These are phyloP conservation scores for Mesocricetus auratus DNA, from an alignment of 2,113 vertebrate species.

Conservation along the genomic window DNA sequence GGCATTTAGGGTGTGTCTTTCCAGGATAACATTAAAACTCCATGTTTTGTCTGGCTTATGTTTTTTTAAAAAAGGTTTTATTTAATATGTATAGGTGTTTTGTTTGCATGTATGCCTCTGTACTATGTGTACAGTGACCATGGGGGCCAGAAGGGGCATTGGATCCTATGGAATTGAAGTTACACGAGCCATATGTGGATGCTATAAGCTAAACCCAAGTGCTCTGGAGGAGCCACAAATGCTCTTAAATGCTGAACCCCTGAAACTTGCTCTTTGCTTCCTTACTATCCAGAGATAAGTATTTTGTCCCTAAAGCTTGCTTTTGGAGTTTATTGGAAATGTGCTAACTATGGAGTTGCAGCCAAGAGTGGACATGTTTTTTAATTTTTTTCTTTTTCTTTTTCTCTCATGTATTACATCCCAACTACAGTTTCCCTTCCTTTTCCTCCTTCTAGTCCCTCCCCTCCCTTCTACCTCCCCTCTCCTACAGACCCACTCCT, in stretches of 20 bases:
- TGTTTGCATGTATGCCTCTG: not conserved
- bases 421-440: not conserved
- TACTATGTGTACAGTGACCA: not conserved
- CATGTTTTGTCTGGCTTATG: not conserved
- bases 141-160: not conserved
- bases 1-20: not conserved
- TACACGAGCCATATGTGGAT: not conserved
- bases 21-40: not conserved
- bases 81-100: not conserved
- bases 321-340: conserved; percentile 13
- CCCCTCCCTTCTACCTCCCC: not conserved
- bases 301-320: not conserved
- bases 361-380: not conserved
- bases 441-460: not conserved
- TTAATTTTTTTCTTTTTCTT: not conserved
- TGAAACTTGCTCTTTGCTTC: not conserved
- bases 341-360: not conserved
- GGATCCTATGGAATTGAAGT: not conserved
- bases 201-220: not conserved
- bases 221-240: not conserved
- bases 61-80: not conserved
- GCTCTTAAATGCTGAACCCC: not conserved
- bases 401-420: not conserved
- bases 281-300: not conserved
- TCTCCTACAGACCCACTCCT: not conserved